Conservation (phyloP, 37 sponge, comb jelly and placozoan species). For the Mnemiopsis leidyi region DNA sequence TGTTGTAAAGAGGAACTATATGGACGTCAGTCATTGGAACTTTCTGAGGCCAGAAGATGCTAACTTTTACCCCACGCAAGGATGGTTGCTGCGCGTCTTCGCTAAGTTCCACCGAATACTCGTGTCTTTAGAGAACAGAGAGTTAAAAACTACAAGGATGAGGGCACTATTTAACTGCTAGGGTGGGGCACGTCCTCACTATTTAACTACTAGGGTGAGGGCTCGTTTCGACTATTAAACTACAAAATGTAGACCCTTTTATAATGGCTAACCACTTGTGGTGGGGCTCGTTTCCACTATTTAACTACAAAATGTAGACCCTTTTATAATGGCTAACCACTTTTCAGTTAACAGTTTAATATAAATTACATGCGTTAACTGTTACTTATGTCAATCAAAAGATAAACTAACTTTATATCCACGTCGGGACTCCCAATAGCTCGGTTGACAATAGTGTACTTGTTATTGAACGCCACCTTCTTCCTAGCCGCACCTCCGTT, state of each 20-base stretch:
- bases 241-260: too few relatives aligned
- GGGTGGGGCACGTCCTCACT: too few relatives aligned
- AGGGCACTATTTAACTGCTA: too few relatives aligned
- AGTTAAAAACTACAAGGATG: too few relatives aligned
- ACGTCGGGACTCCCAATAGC: not conserved
- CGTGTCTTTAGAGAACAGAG: not conserved
- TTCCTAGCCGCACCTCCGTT: not conserved
- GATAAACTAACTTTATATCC: not conserved
- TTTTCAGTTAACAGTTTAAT: too few relatives aligned
- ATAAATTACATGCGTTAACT: not conserved
- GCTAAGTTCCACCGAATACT: slow-evolving; percentile 10
- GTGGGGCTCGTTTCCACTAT: too few relatives aligned
- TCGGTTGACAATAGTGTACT: slow-evolving; percentile 29
- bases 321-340: too few relatives aligned
- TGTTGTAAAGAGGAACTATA: slow-evolving; percentile 35
- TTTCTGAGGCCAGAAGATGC: slow-evolving; percentile 22
- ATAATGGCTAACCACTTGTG: too few relatives aligned
- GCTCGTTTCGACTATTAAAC: too few relatives aligned
- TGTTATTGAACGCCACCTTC: slow-evolving; percentile 15
- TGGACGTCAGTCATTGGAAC: not conserved
- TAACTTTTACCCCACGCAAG: not conserved
- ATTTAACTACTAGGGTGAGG: too few relatives aligned
- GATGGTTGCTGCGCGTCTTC: not conserved
- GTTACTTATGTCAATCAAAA: too few relatives aligned
- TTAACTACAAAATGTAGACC: too few relatives aligned